Base-by-base conservation (phyloP, 2,888 invertebrate species). In the Hermodice carunculata region DNA sequence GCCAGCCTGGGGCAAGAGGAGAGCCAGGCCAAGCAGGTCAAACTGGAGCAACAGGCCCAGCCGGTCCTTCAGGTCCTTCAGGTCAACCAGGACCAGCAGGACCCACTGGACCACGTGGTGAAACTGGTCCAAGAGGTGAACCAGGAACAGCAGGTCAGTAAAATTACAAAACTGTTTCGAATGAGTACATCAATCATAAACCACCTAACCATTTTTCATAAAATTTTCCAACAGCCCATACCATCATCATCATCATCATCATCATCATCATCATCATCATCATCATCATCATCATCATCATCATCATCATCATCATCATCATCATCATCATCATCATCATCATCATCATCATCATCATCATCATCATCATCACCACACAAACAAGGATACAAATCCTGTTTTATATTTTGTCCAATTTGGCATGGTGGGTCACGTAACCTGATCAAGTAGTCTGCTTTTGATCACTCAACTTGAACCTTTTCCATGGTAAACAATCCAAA, bases 1-100 rank as follows among this genome's bases (percentile, higher is more conserved):
- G 71, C 40, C 48, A 54, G 3, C 43, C 42, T 32, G 74, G 74
- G 24, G 40, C 49, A n/a, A 29, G 58, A 56, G 74, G 73, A 8
- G 40, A 57, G 11, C 19, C 65, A 51, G 71, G 73, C 28, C 28
- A 48, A 42, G 19, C 26, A 24, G 61, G 61, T 6, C 61, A 51
- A 40, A 22, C 53, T 57, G 66, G 66, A 32, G 43, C 34, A 19
- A 26, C 56, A 46, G 67, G 67, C 32, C 56, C 58, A n/a, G 8
- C 32, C 29, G 69, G 69, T n/a, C 48, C 29, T 29, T 22, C 46
- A 52, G 67, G 67, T 28, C 29, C 46, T 37, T 44, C 51, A 54
- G 53, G 68, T 34, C 54, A 51, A 28, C 43, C 22, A 60, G 60
- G 49, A 49, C 6, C 26, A n/a, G 28, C 49, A 24, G 49, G 60